Base-by-base conservation (phyloP, 2,797 vertebrate species). In the Oceanodroma leucorhoa region DNA sequence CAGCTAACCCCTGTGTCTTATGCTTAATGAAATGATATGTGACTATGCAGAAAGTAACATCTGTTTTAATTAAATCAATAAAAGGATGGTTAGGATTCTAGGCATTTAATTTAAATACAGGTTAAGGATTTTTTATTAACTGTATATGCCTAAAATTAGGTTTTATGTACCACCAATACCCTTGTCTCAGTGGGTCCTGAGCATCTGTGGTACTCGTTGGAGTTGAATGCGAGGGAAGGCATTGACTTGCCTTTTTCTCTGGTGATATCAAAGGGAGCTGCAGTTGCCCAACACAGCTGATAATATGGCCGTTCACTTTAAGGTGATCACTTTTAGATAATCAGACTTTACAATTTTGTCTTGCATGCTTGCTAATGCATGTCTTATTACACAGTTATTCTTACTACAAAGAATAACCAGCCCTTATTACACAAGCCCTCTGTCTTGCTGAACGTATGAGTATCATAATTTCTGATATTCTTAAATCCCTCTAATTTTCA, bases 11-110 rank as follows among this genome's bases (percentile, higher is more conserved):
- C 22, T 23, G 13, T 5, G 5, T 45, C 29, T 89, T 43, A 57
- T 20, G 10, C 24, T 50, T 75, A 62, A 75, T 22, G 18, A 11
- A 69, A 85, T 51, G 10, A 43, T 50, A 67, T 14, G 22, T 24
- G 43, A 78, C 32, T 85, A n/a, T 60, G 27, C 20, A 83, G 30
- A 71, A 83, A 80, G 23, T 41, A 76, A 29, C 2, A 4, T 53
- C 13, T 43, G 34, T 62, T 91, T 90, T 67, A 82, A 90, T 67
- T 67, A 85, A 83, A 83, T 40, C 53, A 55, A 38, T 32, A 64
- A 46, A 75, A 54, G 4, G 10, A 30, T 54, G 6, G 8, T 38
- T 66, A 34, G 57, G 29, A 45, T 38, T 62, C 38, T 50, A 38
- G 17, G 11, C 7, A 14, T 32, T 69, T 61, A 75, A 50, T 62